Base-by-base conservation (phyloP, 2,888 invertebrate species). In the Sussaba pulchella region DNA sequence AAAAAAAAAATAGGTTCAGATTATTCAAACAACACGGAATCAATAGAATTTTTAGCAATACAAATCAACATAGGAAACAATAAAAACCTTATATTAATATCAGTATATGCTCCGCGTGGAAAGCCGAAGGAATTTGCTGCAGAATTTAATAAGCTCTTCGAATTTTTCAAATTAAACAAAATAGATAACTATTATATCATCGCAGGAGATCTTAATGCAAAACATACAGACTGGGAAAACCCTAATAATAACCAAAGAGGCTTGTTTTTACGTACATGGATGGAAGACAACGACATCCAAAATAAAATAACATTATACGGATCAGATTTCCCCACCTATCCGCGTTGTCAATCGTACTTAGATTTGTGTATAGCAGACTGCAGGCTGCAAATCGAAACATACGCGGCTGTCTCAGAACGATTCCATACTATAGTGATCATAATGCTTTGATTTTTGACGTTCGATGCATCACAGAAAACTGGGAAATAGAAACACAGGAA, bases 251-350 rank as follows among this genome's bases (percentile, higher is more conserved):
- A 59, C 10, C 26, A 45, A 12, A 45, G 59, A 26, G 47, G 70
- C 9, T 47, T 21, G 45, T 14, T n/a, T 19, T 31, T 31, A 31
- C 6, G 6, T 6, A 31, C 31, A 31, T 31, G 31, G 31, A 31
- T 31, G 6, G 31, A 31, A 31, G 31, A 31, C 31, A 2, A 31
- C 6, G 31, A 57, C 31, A 54, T 71, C 0, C n/a, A 71, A 17
- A 61, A 61, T 17, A 71, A 71, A 31, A 45, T 31, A 1, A 71
- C 26, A 19, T 8, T 71, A 9, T 71, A 71, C 10, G 61, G 71
- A n/a, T 31, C 71, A 10, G 36, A 71, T 10, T n/a, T 71, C 31
- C 71, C 71, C 5, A 71, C 71, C 0, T 71, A 57, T 19, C 47
- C 71, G 3, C 21, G 47, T 45, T 43, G 61, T 6, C 8, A 59